phyloP scores from a whole-genome alignment of 2,888 invertebrate genomes.

The Alitta virens region DNA sequence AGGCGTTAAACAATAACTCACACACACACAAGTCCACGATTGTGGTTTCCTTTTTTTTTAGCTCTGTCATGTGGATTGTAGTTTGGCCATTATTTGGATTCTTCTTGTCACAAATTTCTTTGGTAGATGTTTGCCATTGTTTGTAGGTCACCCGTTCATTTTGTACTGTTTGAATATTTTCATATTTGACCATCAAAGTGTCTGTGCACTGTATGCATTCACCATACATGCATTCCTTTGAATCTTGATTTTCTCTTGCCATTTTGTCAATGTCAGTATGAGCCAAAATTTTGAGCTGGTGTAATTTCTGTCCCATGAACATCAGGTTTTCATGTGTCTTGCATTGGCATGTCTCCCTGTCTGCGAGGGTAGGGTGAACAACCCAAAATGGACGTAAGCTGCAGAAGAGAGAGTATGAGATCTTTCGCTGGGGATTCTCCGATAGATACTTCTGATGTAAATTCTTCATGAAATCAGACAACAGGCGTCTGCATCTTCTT shows the following conservation, averaged over 20 bases:
- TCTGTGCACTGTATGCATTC: background rate
- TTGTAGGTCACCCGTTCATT: no score
- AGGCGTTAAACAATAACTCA: no score
- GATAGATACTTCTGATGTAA: constrained; percentile 24
- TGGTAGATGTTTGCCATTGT: no score
- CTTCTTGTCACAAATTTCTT: no score
- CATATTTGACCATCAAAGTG: background rate
- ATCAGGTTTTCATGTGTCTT: background rate
- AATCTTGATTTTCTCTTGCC: no score
- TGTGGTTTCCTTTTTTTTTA: no score
- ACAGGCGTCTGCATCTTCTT: constrained; percentile 25
- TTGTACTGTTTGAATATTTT: no score
- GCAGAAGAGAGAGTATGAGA: constrained; percentile 27
- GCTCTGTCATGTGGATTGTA: no score
- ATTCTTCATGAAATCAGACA: constrained; percentile 23
- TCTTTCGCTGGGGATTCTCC: constrained; percentile 11
- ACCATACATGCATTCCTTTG: no score
- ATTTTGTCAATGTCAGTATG: background rate
- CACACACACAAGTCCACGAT: no score
- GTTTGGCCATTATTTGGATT: no score
- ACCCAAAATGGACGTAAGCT: constrained; percentile 29
- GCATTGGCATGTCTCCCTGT: background rate
- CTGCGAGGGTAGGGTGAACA: background rate
- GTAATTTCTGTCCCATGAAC: background rate
- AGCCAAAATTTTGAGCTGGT: no score